Percentiles rank a stretch among this genome's conserved stretches.
Evolutionary conservation across 2,888 invertebrate genomes (phyloP).

Genomic region (Elegia similella): DNA sequence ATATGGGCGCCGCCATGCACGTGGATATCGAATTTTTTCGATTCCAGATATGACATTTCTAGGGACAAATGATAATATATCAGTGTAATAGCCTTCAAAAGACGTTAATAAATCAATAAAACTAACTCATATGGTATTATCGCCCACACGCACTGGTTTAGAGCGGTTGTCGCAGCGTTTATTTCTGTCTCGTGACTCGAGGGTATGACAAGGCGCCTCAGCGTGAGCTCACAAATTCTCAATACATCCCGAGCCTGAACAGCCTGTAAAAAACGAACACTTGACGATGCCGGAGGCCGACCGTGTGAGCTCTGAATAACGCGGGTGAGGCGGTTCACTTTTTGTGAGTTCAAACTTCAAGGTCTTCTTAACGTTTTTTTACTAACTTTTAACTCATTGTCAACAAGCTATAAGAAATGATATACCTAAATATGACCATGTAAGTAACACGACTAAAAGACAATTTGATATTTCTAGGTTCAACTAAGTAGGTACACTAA

Average conservation of each 20-base stretch:
- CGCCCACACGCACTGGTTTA: slow-evolving; percentile 1
- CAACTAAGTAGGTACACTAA: background rate
- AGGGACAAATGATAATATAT: background rate
- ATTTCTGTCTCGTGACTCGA: slow-evolving; percentile 70
- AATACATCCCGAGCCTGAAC: slow-evolving; percentile 37
- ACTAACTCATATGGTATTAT: slow-evolving; percentile 5
- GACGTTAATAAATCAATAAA: slow-evolving; percentile 4
- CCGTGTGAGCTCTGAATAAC: slow-evolving; percentile 1
- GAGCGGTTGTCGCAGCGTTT: slow-evolving; percentile 34
- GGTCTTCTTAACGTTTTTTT: background rate
- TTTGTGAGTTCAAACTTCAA: background rate
- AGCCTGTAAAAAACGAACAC: slow-evolving; percentile 21
- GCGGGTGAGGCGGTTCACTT: background rate
- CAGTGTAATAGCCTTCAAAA: background rate
- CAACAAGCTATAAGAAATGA: too few relatives aligned
- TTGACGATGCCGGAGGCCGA: slow-evolving; percentile 18
- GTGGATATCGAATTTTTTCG: background rate
- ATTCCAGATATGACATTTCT: slow-evolving; percentile 5
- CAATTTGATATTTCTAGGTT: too few relatives aligned
- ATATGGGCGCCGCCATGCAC: background rate
- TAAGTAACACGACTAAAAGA: too few relatives aligned
- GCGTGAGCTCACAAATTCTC: slow-evolving; percentile 68
- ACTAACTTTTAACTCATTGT: too few relatives aligned
- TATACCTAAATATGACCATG: too few relatives aligned
- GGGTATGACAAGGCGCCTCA: slow-evolving; percentile 57